Percentiles rank a stretch among this genome's conserved stretches.
phyloP scores from a whole-genome alignment of 2,888 invertebrate genomes.

The Gymnocheta viridis region DNA sequence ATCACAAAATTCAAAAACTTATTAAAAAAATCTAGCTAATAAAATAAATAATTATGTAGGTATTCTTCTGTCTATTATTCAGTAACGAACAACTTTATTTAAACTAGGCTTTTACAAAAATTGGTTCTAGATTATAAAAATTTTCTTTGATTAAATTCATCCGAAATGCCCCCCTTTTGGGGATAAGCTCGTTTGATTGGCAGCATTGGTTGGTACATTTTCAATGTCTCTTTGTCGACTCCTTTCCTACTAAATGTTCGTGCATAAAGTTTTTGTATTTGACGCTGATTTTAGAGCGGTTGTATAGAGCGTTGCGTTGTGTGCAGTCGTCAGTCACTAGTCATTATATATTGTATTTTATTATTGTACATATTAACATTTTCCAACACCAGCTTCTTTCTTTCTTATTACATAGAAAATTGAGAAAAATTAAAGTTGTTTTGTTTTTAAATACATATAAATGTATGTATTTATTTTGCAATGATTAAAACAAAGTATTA shows the following conservation, averaged over 20 bases:
- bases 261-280: slow-evolving; percentile 22
- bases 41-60: no score
- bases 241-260: slow-evolving; percentile 9
- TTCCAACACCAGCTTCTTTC: slow-evolving; percentile 32
- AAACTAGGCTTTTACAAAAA: background rate
- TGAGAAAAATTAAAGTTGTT: slow-evolving; percentile 14
- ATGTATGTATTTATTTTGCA: background rate
- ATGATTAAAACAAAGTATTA: slow-evolving; percentile 28
- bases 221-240: slow-evolving; percentile 23
- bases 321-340: slow-evolving; percentile 45
- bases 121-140: background rate
- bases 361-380: background rate
- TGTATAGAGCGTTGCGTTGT: slow-evolving; percentile 26
- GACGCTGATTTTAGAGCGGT: slow-evolving; percentile 39
- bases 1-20: no score
- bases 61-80: no score
- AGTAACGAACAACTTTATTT: background rate
- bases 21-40: no score
- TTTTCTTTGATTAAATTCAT: no score
- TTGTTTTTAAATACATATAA: no score
- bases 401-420: slow-evolving; percentile 25
- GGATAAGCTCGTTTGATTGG: background rate
- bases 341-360: slow-evolving; percentile 28
- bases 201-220: slow-evolving; percentile 32
- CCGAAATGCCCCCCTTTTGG: background rate